Conservation (phyloP, 2,888 invertebrate genomes). For the Neuroscelio doddi region DNA sequence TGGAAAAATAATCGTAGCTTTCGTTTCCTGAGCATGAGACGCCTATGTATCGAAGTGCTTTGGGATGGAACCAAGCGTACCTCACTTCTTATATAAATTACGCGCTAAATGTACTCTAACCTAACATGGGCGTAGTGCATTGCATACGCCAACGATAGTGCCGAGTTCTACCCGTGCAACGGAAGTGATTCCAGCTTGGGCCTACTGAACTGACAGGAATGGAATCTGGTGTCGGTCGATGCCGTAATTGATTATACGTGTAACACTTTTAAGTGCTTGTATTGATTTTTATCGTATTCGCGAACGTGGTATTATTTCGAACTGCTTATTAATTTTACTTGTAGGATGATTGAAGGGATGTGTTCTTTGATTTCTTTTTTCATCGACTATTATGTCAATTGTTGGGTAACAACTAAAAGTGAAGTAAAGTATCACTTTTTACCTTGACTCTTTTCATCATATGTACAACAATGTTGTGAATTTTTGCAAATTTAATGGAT, state of each 20-base stretch:
- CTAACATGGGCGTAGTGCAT: conserved; percentile 33
- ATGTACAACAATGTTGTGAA: too few relatives aligned
- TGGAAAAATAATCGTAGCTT: too few relatives aligned
- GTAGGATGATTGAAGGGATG: conserved; percentile 10
- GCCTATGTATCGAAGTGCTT: conserved; percentile 69
- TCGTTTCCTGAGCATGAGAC: conserved; percentile 45
- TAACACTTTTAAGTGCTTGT: conserved; percentile 35
- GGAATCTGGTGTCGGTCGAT: conserved; percentile 17
- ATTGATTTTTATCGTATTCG: conserved; percentile 13
- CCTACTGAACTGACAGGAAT: conserved; percentile 18
- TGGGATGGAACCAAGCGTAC: conserved; percentile 71
- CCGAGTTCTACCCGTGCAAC: conserved; percentile 50
- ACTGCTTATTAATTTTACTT: conserved; percentile 23
- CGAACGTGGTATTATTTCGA: conserved; percentile 13
- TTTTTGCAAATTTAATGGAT: too few relatives aligned
- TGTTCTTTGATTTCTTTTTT: too few relatives aligned
- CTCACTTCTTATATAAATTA: conserved; percentile 69
- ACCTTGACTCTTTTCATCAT: too few relatives aligned
- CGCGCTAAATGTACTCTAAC: conserved; percentile 66
- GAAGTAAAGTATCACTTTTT: too few relatives aligned
- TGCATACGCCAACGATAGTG: conserved; percentile 33
- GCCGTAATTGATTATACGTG: conserved; percentile 34
- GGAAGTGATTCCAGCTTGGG: conserved; percentile 56
- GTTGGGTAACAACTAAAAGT: too few relatives aligned
- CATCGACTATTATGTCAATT: too few relatives aligned